phyloP scores from a whole-genome alignment of 2,888 invertebrate species.

The Eutolmus rufibarbis region DNA sequence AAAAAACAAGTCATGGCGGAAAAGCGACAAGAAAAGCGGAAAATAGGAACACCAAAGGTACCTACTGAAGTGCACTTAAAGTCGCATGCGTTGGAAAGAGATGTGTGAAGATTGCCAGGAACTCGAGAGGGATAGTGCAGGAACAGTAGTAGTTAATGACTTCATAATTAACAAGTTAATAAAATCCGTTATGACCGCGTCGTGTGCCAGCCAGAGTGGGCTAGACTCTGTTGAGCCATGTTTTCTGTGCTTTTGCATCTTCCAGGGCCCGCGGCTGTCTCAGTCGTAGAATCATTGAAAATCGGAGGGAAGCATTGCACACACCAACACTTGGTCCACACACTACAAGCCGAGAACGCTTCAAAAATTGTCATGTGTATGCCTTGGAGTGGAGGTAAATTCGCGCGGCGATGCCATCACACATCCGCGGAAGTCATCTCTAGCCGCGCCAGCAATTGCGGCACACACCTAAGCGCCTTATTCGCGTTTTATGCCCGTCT shows the following conservation, averaged over 20 bases:
- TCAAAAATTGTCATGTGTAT: neutral
- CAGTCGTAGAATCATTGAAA: neutral
- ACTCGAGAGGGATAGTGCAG: neutral
- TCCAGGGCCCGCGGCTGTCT: neutral
- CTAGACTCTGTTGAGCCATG: neutral
- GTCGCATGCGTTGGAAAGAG: neutral
- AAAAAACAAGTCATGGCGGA: neutral
- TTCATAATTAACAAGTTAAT: conserved; percentile 52
- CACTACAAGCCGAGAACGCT: neutral
- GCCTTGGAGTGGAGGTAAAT: neutral
- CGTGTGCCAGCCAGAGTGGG: neutral
- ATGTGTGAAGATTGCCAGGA: neutral
- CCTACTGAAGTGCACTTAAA: neutral
- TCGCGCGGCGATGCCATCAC: neutral
- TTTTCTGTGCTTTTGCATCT: neutral
- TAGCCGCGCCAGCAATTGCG: neutral
- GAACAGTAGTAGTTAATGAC: conserved; percentile 48
- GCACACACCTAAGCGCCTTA: neutral
- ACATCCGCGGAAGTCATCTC: neutral
- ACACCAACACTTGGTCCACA: neutral
- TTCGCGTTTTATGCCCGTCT: neutral
- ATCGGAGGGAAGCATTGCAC: neutral
- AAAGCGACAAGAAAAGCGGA: neutral
- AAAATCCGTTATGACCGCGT: conserved; percentile 46
- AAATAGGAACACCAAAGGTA: neutral